Conservation (phyloP, 2,888 invertebrate species). For the Pachydiplax longipennis region DNA sequence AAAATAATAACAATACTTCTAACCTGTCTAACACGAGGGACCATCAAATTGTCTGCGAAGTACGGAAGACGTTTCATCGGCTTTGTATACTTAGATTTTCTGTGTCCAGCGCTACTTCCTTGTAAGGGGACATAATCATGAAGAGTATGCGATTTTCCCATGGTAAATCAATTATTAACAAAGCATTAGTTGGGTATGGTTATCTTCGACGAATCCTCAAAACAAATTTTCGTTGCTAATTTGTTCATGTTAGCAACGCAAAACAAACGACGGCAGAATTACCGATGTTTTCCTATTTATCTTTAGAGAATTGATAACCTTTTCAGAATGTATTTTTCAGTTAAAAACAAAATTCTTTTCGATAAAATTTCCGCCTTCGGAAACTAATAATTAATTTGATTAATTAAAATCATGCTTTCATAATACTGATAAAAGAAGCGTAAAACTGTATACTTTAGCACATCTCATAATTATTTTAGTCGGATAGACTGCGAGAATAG, state of each 20-base stretch:
- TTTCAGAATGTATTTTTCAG: too few species aligned
- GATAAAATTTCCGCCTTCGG: too few species aligned
- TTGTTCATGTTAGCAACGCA: neutral
- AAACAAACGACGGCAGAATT: neutral
- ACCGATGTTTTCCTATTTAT: neutral
- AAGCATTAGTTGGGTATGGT: neutral
- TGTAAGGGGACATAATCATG: constrained; percentile 23
- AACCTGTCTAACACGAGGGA: constrained; percentile 63
- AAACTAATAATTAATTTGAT: too few species aligned
- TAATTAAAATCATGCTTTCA: too few species aligned
- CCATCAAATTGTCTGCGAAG: constrained; percentile 60
- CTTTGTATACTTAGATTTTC: constrained; percentile 25
- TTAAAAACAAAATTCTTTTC: too few species aligned
- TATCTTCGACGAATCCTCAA: constrained; percentile 26
- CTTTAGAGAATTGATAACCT: too few species aligned
- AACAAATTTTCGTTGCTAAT: constrained; percentile 7
- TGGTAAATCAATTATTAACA: neutral
- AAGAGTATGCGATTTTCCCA: constrained; percentile 26
- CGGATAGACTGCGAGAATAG: too few species aligned
- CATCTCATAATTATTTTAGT: too few species aligned
- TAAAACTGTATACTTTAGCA: too few species aligned
- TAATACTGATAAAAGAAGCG: too few species aligned
- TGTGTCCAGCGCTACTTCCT: constrained; percentile 29
- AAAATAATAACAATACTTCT: neutral
- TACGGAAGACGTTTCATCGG: constrained; percentile 49